Evolutionary conservation across 2,888 invertebrate species (phyloP).

Genomic region (Melanostoma mellinum): DNA sequence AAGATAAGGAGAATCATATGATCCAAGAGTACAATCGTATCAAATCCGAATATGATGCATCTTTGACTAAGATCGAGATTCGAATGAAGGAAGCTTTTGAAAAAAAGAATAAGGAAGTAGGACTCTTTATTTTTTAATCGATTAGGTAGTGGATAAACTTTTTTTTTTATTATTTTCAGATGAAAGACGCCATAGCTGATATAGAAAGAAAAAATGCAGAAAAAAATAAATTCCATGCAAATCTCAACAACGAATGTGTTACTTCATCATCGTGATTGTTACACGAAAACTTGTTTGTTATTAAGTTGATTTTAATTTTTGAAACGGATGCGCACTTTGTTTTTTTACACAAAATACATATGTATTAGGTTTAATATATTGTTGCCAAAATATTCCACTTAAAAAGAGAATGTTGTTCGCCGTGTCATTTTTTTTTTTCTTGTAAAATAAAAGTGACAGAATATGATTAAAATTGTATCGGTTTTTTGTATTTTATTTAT

Average conservation of each 20-base stretch:
- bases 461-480: neutral
- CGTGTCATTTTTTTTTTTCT: conserved; percentile 45
- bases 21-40: conserved; percentile 85
- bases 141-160: neutral
- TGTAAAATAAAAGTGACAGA: conserved; percentile 53
- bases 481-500: too few species aligned
- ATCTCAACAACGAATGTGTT: conserved; percentile 17
- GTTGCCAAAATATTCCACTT: conserved; percentile 20
- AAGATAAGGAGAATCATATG: conserved; percentile 86
- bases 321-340: conserved; percentile 46
- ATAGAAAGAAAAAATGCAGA: conserved; percentile 52
- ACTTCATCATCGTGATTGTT: conserved; percentile 19
- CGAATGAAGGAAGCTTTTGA: conserved; percentile 77
- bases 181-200: conserved; percentile 61
- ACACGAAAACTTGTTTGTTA: conserved; percentile 11
- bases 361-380: conserved; percentile 17
- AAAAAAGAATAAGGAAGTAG: conserved; percentile 76
- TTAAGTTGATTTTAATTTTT: conserved; percentile 21
- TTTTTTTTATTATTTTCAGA: conserved; percentile 51
- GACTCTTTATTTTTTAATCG: neutral
- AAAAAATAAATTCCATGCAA: conserved; percentile 21
- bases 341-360: conserved; percentile 51
- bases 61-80: conserved; percentile 77
- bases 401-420: neutral
- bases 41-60: conserved; percentile 84